Evolutionary conservation across 2,113 vertebrate genomes (phyloP).

Genomic region (Solea solea): DNA sequence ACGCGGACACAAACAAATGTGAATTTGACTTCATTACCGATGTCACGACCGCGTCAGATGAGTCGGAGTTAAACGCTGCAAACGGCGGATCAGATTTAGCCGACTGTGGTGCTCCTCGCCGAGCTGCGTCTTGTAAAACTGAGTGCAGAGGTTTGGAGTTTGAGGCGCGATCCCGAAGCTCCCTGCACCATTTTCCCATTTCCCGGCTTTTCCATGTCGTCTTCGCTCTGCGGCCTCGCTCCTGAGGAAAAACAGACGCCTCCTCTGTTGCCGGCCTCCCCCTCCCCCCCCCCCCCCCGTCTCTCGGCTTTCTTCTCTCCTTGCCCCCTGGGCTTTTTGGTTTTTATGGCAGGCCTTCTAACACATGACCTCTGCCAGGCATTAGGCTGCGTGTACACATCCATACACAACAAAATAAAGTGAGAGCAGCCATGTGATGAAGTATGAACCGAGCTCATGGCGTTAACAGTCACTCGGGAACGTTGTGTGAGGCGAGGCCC

Average conservation of each 20-base stretch:
- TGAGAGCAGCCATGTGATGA: slow-evolving; percentile 21
- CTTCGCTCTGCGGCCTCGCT: slow-evolving; percentile 67
- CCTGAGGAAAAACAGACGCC: slow-evolving; percentile 84
- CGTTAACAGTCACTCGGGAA: neutral
- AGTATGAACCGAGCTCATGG: neutral
- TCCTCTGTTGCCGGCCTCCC: slow-evolving; percentile 50
- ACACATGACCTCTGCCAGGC: slow-evolving; percentile 76
- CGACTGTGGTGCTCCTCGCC: neutral
- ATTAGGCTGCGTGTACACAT: slow-evolving; percentile 67
- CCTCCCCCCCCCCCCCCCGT: slow-evolving; percentile 36
- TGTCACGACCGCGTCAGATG: too few species aligned
- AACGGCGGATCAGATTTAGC: too few species aligned
- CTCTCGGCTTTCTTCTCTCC: slow-evolving; percentile 12
- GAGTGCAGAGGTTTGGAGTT: slow-evolving; percentile 17
- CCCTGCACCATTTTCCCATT: slow-evolving; percentile 73
- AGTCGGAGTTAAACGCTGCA: too few species aligned
- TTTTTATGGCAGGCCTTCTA: slow-evolving; percentile 74
- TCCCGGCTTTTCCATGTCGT: slow-evolving; percentile 80
- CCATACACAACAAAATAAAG: slow-evolving; percentile 42
- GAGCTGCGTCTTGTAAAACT: slow-evolving; percentile 1
- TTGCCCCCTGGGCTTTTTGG: slow-evolving; percentile 61
- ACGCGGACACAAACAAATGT: too few species aligned
- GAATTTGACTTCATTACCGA: too few species aligned
- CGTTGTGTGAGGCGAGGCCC: neutral
- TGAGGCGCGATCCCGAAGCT: slow-evolving; percentile 48